These are phyloP conservation scores for Rhinogobio ventralis DNA, from an alignment of 2,797 vertebrate genomes.

Conservation along the genomic window DNA sequence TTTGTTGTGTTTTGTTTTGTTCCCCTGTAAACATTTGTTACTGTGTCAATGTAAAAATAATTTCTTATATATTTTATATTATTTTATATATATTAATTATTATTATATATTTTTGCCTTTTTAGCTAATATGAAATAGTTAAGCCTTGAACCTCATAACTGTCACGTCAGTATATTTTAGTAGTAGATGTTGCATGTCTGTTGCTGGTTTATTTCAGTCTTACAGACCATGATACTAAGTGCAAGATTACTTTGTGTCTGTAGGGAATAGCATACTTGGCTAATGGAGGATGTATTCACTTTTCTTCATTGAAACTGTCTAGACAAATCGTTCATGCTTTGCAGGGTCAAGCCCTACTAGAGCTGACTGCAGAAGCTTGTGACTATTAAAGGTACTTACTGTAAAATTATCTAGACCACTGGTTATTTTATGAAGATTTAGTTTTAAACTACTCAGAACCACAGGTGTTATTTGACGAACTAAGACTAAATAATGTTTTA, in stretches of 20 bases:
- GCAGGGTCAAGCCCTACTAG: not conserved
- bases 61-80: too few species aligned
- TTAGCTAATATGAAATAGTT: not conserved
- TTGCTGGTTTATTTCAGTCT: not conserved
- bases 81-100: too few species aligned
- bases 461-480: not conserved
- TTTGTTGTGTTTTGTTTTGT: too few species aligned
- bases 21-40: not conserved
- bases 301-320: conserved; percentile 16
- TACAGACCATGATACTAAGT: conserved; percentile 1
- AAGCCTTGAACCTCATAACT: not conserved
- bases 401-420: conserved; percentile 5
- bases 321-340: conserved; percentile 17
- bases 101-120: not conserved
- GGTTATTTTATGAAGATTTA: not conserved
- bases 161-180: not conserved
- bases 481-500: not conserved
- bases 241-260: not conserved
- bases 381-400: conserved; percentile 1
- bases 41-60: too few species aligned
- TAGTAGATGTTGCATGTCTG: not conserved
- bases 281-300: conserved; percentile 27
- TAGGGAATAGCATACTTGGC: conserved; percentile 3
- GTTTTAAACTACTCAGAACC: not conserved
- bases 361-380: not conserved